phyloP scores from a whole-genome alignment of 2,888 invertebrate species.

The Tanytarsus gracilentus region DNA sequence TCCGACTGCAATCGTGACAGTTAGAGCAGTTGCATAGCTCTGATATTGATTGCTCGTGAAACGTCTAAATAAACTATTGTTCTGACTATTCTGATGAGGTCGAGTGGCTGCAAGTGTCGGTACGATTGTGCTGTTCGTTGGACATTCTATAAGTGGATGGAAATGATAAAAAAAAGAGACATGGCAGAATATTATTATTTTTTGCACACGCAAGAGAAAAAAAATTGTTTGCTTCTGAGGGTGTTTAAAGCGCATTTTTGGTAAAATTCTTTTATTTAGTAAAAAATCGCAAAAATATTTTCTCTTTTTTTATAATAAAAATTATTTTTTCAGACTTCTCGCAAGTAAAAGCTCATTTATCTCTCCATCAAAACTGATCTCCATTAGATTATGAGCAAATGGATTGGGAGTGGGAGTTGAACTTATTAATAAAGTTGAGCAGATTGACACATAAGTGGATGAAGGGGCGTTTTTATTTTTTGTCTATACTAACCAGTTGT shows the following conservation, averaged over 20 bases:
- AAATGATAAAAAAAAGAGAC: background rate
- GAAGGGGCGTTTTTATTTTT: background rate
- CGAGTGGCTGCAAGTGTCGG: constrained; percentile 39
- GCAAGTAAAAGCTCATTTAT: no score
- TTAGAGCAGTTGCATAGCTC: constrained; percentile 79
- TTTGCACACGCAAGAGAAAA: no score
- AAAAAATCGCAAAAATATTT: no score
- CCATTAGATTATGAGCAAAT: no score
- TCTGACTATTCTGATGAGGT: constrained; percentile 43
- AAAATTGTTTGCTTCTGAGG: background rate
- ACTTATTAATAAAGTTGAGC: no score
- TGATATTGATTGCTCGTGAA: constrained; percentile 71
- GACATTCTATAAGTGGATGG: constrained; percentile 56
- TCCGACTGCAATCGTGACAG: constrained; percentile 79
- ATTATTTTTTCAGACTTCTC: no score
- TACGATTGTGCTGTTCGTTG: constrained; percentile 52
- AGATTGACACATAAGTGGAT: background rate
- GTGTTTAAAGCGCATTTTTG: no score
- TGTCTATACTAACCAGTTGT: constrained; percentile 38
- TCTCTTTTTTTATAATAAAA: no score
- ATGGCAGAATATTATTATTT: no score
- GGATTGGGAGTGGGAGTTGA: no score
- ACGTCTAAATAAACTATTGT: constrained; percentile 62
- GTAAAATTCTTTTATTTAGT: no score
- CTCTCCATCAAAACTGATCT: no score